Conservation (phyloP, 1,140 invertebrate species). For the Drosophila pseudoobscura region DNA sequence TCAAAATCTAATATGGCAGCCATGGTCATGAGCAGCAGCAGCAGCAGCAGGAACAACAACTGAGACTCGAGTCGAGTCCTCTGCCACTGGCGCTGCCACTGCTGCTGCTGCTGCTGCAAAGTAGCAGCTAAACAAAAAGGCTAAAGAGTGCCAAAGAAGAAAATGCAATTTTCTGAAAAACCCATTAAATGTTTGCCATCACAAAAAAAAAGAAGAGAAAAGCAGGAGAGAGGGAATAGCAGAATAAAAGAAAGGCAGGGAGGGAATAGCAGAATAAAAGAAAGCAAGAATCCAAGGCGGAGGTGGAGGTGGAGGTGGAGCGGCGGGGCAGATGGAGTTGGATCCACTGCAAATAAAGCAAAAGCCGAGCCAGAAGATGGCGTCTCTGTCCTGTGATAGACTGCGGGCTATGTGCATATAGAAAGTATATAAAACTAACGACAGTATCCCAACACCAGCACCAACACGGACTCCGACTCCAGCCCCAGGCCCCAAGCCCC, state of each 20-base stretch:
- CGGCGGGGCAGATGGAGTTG: slow-evolving; percentile 23
- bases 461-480: neutral
- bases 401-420: slow-evolving; percentile 48
- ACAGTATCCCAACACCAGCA: slow-evolving; percentile 1
- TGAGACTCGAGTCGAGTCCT: slow-evolving; percentile 14
- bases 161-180: slow-evolving; percentile 83
- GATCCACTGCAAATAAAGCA: slow-evolving; percentile 72
- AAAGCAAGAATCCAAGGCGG: slow-evolving; percentile 12
- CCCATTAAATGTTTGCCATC: slow-evolving; percentile 81
- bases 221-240: slow-evolving; percentile 20
- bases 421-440: slow-evolving; percentile 26
- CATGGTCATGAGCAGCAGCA: slow-evolving; percentile 79
- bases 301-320: slow-evolving; percentile 18
- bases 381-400: slow-evolving; percentile 46
- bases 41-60: slow-evolving; percentile 11
- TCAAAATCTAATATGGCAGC: slow-evolving; percentile 83
- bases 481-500: neutral
- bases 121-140: slow-evolving; percentile 77
- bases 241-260: slow-evolving; percentile 19
- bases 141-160: slow-evolving; percentile 80
- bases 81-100: slow-evolving; percentile 2
- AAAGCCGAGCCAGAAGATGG: slow-evolving; percentile 53
- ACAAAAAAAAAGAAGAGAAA: slow-evolving; percentile 40
- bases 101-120: slow-evolving; percentile 36
- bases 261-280: slow-evolving; percentile 40